phyloP scores from a whole-genome alignment of 2,797 vertebrate species.

The Aselliscus stoliczkanus region DNA sequence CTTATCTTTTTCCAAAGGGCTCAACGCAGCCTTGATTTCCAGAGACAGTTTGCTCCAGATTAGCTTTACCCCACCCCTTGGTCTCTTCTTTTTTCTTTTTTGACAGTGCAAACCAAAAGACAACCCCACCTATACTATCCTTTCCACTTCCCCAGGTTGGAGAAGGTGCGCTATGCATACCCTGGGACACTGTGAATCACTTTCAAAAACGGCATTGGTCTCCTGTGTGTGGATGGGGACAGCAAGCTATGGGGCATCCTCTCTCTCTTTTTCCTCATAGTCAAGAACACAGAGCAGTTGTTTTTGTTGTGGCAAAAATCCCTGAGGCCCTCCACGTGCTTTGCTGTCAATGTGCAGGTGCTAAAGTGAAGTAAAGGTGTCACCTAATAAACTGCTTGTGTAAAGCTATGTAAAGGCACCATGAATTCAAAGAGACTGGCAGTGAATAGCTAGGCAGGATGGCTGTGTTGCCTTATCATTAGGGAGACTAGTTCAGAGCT shows the following conservation, averaged over 20 bases:
- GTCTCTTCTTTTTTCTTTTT: neutral
- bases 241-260: neutral
- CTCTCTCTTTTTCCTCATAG: neutral
- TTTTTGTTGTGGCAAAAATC: neutral
- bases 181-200: neutral
- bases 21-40: neutral
- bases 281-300: neutral
- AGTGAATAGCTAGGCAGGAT: neutral
- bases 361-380: neutral
- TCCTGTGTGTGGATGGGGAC: neutral
- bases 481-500: conserved; percentile 10
- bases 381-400: neutral
- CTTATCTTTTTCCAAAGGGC: neutral
- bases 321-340: neutral
- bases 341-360: neutral
- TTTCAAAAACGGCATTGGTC: neutral
- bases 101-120: neutral
- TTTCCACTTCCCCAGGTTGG: neutral
- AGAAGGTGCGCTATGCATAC: neutral
- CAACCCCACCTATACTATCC: neutral
- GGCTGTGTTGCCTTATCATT: neutral
- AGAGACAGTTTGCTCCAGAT: neutral
- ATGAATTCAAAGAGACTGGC: neutral
- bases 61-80: neutral
- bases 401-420: neutral